phyloP scores from a whole-genome alignment of 2,888 invertebrate genomes.

The Epinotia ramella region DNA sequence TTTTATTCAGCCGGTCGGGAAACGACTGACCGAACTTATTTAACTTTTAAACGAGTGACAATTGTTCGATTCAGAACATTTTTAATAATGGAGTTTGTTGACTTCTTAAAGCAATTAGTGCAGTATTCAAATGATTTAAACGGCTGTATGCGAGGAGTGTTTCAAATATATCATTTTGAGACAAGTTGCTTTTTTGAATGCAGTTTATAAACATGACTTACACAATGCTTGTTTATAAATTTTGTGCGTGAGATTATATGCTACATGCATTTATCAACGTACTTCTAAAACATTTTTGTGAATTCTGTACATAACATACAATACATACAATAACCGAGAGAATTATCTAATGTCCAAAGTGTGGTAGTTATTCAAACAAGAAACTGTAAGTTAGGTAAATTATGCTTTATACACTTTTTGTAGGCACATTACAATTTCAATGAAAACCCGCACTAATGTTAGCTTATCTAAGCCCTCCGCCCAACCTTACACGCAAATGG shows the following conservation, averaged over 20 bases:
- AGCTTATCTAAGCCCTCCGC: not conserved
- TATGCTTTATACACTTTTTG: not conserved
- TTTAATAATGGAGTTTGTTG: slow-evolving; percentile 64
- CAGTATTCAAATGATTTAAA: slow-evolving; percentile 58
- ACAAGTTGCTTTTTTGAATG: slow-evolving; percentile 6
- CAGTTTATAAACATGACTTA: slow-evolving; percentile 3
- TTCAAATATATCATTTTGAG: slow-evolving; percentile 15
- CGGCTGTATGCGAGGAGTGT: slow-evolving; percentile 47
- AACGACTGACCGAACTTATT: slow-evolving; percentile 78
- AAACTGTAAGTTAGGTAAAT: too few relatives aligned
- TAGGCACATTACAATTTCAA: slow-evolving; percentile 4
- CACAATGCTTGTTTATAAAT: too few relatives aligned
- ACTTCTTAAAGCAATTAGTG: slow-evolving; percentile 64
- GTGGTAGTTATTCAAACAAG: too few relatives aligned
- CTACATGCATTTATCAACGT: not conserved
- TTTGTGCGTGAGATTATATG: slow-evolving; percentile 2
- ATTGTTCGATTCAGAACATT: slow-evolving; percentile 71
- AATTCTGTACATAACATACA: too few relatives aligned
- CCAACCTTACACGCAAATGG: slow-evolving; percentile 9
- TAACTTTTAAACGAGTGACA: slow-evolving; percentile 80
- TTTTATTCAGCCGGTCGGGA: slow-evolving; percentile 77
- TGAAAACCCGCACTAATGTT: slow-evolving; percentile 6
- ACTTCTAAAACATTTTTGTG: too few relatives aligned
- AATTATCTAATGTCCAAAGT: too few relatives aligned
- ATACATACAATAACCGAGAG: too few relatives aligned